phyloP scores from a whole-genome alignment of 2,888 invertebrate genomes.

The Oasisia sp. region DNA sequence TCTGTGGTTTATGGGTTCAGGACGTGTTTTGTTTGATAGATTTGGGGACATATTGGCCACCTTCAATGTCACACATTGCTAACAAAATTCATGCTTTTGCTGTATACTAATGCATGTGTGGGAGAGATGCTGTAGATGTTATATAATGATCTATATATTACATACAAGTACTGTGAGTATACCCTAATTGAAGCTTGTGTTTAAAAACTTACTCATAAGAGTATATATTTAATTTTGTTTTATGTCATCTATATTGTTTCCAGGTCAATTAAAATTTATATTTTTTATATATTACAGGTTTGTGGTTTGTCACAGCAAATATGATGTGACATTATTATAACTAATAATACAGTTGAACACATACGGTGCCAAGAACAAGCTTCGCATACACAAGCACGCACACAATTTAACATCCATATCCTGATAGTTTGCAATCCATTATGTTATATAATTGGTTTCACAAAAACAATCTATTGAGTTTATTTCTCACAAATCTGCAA shows the following conservation, averaged over 20 bases:
- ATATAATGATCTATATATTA: neutral
- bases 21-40: neutral
- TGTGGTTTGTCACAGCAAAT: neutral
- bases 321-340: neutral
- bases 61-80: neutral
- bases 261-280: neutral
- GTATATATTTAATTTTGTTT: too few species aligned
- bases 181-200: neutral
- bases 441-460: too few species aligned
- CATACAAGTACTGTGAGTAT: neutral
- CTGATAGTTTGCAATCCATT: too few species aligned
- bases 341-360: neutral
- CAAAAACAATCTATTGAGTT: too few species aligned
- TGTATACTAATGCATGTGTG: neutral
- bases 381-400: neutral
- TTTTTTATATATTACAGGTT: neutral
- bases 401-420: too few species aligned
- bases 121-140: neutral
- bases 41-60: neutral
- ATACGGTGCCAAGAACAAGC: neutral
- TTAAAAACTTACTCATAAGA: too few species aligned
- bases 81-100: neutral
- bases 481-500: too few species aligned
- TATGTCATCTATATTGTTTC: neutral
- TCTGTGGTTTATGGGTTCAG: neutral